Percentiles rank a stretch among this genome's conserved stretches.
Evolutionary conservation across 2,888 invertebrate species (phyloP).

Genomic region (Quadriops clusia): DNA sequence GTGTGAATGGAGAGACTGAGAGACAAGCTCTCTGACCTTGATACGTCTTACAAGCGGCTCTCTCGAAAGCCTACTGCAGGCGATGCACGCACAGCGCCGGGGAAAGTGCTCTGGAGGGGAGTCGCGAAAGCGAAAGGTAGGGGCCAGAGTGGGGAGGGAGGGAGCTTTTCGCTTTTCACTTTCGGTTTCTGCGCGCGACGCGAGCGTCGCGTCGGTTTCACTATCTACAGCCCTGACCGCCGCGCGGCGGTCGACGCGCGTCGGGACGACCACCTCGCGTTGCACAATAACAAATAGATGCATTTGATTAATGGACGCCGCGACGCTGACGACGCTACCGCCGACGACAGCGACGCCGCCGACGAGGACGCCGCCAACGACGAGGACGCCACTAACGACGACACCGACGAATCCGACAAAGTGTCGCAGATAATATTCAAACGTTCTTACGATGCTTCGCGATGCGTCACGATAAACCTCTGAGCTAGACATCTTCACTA

Average conservation of each 20-base stretch:
- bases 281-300: too few relatives aligned
- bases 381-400: too few relatives aligned
- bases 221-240: constrained; percentile 35
- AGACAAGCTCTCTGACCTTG: constrained; percentile 22
- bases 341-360: constrained; percentile 1
- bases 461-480: too few relatives aligned
- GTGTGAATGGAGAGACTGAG: constrained; percentile 11
- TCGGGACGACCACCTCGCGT: constrained; percentile 13
- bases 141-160: constrained; percentile 38
- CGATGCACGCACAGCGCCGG: constrained; percentile 44
- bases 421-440: too few relatives aligned
- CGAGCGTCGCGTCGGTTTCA: constrained; percentile 32
- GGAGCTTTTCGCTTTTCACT: constrained; percentile 35
- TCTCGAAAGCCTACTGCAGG: constrained; percentile 46
- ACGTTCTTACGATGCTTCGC: too few relatives aligned
- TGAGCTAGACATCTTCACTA: too few relatives aligned
- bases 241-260: constrained; percentile 15
- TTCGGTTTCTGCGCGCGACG: constrained; percentile 36
- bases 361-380: too few relatives aligned
- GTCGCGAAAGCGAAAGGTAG: constrained; percentile 59
- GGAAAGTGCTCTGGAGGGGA: constrained; percentile 33
- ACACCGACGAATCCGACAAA: too few relatives aligned
- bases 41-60: constrained; percentile 33
- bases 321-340: constrained; percentile 9
- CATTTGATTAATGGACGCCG: too few relatives aligned